Evolutionary conservation across 2,888 invertebrate genomes (phyloP).

Genomic region (Podabrus alpinus): DNA sequence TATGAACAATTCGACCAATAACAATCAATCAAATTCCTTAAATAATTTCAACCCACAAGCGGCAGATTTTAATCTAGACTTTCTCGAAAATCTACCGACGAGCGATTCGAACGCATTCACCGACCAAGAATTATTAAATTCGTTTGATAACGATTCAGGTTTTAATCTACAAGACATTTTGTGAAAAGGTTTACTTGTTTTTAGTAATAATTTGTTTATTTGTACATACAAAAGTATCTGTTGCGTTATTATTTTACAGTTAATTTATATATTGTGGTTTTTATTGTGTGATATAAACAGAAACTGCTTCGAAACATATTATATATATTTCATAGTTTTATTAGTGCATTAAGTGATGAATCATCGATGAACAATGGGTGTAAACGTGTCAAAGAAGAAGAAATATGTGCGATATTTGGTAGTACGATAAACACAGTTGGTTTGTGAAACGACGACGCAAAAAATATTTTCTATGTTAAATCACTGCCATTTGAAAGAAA

Average conservation of each 20-base stretch:
- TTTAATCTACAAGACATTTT: constrained; percentile 61
- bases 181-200: constrained; percentile 38
- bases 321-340: background rate
- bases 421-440: background rate
- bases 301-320: constrained; percentile 6
- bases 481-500: constrained; percentile 31
- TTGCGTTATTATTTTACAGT: constrained; percentile 38
- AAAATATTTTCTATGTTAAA: constrained; percentile 28
- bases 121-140: constrained; percentile 82
- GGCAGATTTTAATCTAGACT: constrained; percentile 80
- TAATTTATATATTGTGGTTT: constrained; percentile 23
- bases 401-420: background rate
- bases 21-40: constrained; percentile 49
- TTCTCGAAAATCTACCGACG: constrained; percentile 80
- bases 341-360: background rate
- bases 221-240: constrained; percentile 47
- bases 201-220: constrained; percentile 44
- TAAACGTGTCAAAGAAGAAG: background rate
- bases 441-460: constrained; percentile 4
- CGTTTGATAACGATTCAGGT: constrained; percentile 74
- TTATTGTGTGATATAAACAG: constrained; percentile 20
- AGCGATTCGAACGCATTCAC: constrained; percentile 76
- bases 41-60: constrained; percentile 60
- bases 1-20: constrained; percentile 42
- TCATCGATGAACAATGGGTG: background rate